Base-by-base conservation (phyloP, 2,113 vertebrate genomes). In the Urocolius indicus region DNA sequence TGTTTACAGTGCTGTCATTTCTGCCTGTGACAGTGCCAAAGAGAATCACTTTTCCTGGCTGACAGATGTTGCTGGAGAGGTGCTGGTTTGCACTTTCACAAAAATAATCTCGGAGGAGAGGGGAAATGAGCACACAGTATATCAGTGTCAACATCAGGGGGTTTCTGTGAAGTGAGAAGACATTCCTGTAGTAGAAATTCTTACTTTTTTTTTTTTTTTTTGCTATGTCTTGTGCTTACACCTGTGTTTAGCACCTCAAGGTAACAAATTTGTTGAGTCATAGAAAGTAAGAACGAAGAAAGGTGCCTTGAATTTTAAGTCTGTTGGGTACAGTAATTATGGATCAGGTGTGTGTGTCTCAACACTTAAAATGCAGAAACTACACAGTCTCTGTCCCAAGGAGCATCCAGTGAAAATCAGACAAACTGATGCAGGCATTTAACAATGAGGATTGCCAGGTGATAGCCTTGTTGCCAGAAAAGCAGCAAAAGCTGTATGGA, bases 201-300 rank as follows among this genome's bases (percentile, higher is more conserved):
- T 57, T 83, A 65, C 38, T 29, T 29, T 76, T 72, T 71, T 57
- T 46, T 65, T 46, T 34, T 18, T 71, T 57, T 46, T 65, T 46
- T 34, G 13, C 5, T 26, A 41, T 19, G 57, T 43, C 48, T 76
- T 8, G 10, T 43, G 21, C 22, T 91, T 32, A 63, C 46, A 69
- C 46, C 43, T 93, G 48, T 80, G 51, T 83, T 93, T 55, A 74
- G 85, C 84, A 75, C 45, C 85, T 86, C 76, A 82, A 84, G 83
- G 68, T 77, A 89, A 89, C 45, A 67, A 81, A 96, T 97, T 75
- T 95, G 90, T 95, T 73, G 95, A 97, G 95, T 96, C 94, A 94
- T 45, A 93, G 88, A 92, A 90, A 93, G 43, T 17, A 90, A 84
- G 84, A 68, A 72, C 20, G 45, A 89, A 87, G n/a, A 78, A 77